Evolutionary conservation across 2,888 invertebrate species (phyloP).

Genomic region (Hypolimnas misippus): DNA sequence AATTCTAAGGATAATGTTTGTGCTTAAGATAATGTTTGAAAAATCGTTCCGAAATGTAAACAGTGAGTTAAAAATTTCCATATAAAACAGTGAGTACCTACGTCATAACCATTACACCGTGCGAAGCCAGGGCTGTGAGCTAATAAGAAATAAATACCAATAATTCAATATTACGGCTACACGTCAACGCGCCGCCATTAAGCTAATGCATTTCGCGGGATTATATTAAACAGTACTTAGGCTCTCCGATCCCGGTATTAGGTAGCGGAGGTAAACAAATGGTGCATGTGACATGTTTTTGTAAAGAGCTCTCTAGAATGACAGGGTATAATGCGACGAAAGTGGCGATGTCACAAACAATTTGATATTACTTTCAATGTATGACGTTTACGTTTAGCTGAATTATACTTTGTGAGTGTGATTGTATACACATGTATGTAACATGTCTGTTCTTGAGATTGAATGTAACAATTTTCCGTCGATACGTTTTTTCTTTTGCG

Average conservation of each 20-base stretch:
- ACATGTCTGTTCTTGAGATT: background rate
- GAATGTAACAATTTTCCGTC: too few relatives aligned
- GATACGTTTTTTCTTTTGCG: too few relatives aligned
- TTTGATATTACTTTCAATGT: background rate
- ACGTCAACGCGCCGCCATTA: slow-evolving; percentile 26
- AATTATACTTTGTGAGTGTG: background rate
- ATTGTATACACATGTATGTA: background rate
- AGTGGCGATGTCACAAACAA: slow-evolving; percentile 17
- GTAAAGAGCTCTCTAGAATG: slow-evolving; percentile 22
- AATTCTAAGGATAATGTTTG: too few relatives aligned
- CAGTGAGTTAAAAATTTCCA: too few relatives aligned
- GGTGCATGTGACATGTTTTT: slow-evolving; percentile 31
- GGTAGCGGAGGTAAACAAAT: slow-evolving; percentile 34
- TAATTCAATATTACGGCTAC: slow-evolving; percentile 12
- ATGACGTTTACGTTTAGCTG: background rate
- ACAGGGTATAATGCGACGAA: slow-evolving; percentile 17
- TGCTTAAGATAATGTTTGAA: too few relatives aligned
- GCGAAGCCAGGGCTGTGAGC: background rate
- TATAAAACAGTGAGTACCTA: too few relatives aligned
- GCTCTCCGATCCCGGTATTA: slow-evolving; percentile 25
- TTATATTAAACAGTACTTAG: slow-evolving; percentile 33
- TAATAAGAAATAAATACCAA: background rate
- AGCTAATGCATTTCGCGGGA: slow-evolving; percentile 28
- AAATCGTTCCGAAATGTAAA: too few relatives aligned
- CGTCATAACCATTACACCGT: background rate